Evolutionary conservation across 2,113 vertebrate species (phyloP).

Genomic region (Prunella fulvescens): DNA sequence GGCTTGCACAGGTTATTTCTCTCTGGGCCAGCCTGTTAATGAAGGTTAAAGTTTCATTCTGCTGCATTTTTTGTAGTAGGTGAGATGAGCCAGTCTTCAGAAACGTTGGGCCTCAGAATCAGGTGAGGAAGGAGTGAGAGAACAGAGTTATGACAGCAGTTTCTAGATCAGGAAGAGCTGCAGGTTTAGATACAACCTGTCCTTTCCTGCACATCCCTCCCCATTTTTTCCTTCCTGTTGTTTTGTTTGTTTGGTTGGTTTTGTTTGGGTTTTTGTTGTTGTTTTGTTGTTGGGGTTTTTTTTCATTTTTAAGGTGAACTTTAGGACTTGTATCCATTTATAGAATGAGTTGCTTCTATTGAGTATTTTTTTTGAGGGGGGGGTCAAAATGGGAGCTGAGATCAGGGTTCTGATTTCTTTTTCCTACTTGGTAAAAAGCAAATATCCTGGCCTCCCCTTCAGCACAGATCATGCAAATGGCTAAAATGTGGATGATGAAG

Average conservation of each 20-base stretch:
- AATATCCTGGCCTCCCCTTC: not conserved
- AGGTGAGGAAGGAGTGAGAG: not conserved
- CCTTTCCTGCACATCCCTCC: rapidly evolving
- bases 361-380: not conserved
- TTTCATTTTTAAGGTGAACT: not conserved
- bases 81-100: not conserved
- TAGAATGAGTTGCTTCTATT: not conserved
- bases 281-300: no score
- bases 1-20: not conserved
- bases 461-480: not conserved
- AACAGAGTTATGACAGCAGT: not conserved
- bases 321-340: not conserved
- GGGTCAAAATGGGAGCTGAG: not conserved
- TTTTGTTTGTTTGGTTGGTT: no score
- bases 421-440: not conserved
- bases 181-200: not conserved
- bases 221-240: not conserved
- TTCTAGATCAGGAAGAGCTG: not conserved
- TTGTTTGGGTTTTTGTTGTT: not conserved
- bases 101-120: not conserved
- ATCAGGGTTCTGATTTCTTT: not conserved
- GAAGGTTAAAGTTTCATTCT: not conserved
- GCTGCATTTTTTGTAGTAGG: not conserved
- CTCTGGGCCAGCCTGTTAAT: not conserved
- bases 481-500: not conserved